Evolutionary conservation across 2,797 vertebrate species (phyloP).

Genomic region (Trichosurus vulpecula): DNA sequence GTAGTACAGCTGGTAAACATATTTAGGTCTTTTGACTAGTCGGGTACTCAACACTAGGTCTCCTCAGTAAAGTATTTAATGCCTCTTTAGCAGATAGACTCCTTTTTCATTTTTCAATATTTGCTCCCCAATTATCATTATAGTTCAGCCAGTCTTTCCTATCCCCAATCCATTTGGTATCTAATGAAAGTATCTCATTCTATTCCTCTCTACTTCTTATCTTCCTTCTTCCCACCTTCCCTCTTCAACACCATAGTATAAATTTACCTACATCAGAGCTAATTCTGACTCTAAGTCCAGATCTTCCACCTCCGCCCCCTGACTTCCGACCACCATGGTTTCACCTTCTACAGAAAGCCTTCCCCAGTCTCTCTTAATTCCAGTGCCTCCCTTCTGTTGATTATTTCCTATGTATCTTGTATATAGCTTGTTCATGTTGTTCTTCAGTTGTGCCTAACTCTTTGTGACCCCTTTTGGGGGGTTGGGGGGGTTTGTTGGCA

Average conservation of each 20-base stretch:
- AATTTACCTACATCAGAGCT: background rate
- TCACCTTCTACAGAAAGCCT: background rate
- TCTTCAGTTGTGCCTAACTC: background rate
- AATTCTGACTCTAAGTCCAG: background rate
- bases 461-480: background rate
- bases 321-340: background rate
- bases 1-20: background rate
- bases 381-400: background rate
- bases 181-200: background rate
- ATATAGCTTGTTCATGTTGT: background rate
- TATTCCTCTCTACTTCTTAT: background rate
- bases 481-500: background rate
- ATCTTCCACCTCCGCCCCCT: background rate
- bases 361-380: background rate
- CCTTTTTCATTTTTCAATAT: background rate
- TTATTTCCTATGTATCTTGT: background rate
- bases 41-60: background rate
- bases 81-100: background rate
- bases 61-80: background rate
- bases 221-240: too few relatives aligned
- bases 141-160: background rate
- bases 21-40: background rate
- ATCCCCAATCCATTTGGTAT: background rate
- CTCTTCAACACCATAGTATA: background rate
- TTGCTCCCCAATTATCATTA: background rate